A percentile compares a stretch with the other conserved stretches of the same genome.
phyloP scores from a whole-genome alignment of 1,140 invertebrate species.

The Metopolophium dirhodum region DNA sequence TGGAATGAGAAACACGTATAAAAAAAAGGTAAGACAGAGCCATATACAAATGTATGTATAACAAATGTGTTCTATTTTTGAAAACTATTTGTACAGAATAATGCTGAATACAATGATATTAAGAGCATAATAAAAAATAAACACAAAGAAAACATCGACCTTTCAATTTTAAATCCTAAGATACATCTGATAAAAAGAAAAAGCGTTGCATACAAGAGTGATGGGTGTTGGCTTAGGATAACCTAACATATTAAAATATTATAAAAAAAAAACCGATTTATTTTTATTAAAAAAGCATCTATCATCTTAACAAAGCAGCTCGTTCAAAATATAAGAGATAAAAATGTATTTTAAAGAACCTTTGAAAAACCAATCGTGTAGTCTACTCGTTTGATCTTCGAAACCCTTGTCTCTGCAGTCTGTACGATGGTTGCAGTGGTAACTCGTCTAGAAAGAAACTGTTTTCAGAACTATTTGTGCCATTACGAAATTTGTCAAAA shows the following conservation, averaged over 20 bases:
- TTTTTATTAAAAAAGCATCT: background rate
- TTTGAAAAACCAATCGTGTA: background rate
- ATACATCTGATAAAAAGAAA: background rate
- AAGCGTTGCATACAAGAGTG: background rate
- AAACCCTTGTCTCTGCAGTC: background rate
- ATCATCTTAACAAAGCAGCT: background rate
- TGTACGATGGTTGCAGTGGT: background rate
- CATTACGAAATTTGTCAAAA: background rate
- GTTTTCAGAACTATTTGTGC: background rate
- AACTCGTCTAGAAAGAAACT: background rate
- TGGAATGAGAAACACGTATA: background rate
- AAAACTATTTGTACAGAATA: background rate
- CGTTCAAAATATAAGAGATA: background rate
- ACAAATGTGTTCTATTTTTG: background rate
- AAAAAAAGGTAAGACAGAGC: background rate
- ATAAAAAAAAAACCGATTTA: background rate
- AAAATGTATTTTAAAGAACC: background rate
- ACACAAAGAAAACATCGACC: background rate
- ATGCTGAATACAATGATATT: conserved; percentile 13
- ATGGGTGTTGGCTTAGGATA: background rate
- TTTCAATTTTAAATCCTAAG: background rate
- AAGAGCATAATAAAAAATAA: conserved; percentile 8
- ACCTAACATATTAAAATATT: conserved; percentile 1
- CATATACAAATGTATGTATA: background rate
- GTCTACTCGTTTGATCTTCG: background rate